Base-by-base conservation (phyloP, 1,140 invertebrate genomes). In the Daktulosphaira vitifoliae region DNA sequence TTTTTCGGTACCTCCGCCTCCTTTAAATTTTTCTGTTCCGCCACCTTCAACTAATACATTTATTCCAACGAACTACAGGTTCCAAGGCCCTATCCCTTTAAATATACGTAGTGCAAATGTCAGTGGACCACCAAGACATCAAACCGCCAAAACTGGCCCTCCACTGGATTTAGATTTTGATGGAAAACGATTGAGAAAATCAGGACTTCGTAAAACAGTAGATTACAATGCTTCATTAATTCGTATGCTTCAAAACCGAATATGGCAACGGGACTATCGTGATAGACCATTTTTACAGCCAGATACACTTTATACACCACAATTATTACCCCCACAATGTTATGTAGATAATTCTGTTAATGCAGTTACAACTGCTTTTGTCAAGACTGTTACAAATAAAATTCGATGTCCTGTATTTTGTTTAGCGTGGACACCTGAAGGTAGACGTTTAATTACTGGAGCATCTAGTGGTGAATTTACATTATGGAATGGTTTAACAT, bases 381-480 rank as follows among this genome's bases (percentile, higher is more conserved):
- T 99, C 1, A 91, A 98, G 76, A 95, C 95, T 26, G 96, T 97
- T 9, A 98, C 96, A 48, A 99, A 99, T 78, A 99, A 99, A 83
- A 96, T 98, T 85, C 82, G 95, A 71, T 99, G 96, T 79, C 97
- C 96, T 0, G 96, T 99, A 68, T 99, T 99, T 78, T 93, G 92
- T 72, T 87, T 99, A 74, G 92, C 92, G 7, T 99, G 97, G 97
- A 99, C 97, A 6, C 96, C 96, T 2, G 97, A 99, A 78, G 97
- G 97, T 20, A 82, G 97, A 66, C 82, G 97, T 68, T 78, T 99
- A 56, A 92, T 99, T 2, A 99, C 97, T 8, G 97, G 97, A 5
- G 96, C 97, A 13, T 98, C 95, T 1, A 97, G 93, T 69, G 97
- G 97, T 20, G 97, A 99, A 78, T 99, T 99, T 74, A 99, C 97